Percentiles rank a stretch among this genome's conserved stretches.
phyloP scores from a whole-genome alignment of 2,797 vertebrate species.

The Novumbra hubbsi region DNA sequence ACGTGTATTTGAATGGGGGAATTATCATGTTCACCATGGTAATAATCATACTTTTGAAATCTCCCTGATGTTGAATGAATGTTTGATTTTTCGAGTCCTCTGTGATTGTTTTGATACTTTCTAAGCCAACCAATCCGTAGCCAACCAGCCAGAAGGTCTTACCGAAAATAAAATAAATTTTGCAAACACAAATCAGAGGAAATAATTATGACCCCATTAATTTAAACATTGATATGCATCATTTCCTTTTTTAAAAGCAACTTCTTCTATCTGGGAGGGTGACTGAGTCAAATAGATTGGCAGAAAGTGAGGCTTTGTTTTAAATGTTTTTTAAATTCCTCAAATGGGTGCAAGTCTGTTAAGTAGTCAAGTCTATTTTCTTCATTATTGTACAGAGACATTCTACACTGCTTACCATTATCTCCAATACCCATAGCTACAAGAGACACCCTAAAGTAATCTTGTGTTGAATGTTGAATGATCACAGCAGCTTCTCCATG shows the following conservation, averaged over 20 bases:
- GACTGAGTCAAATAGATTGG: not conserved
- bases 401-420: not conserved
- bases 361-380: not conserved
- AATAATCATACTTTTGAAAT: not conserved
- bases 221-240: not conserved
- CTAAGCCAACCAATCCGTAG: conserved; percentile 3
- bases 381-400: not conserved
- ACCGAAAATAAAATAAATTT: not conserved
- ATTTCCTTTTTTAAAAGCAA: not conserved
- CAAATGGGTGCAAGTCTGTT: not conserved
- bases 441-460: not conserved
- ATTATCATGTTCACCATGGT: conserved; percentile 16
- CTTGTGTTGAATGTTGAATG: not conserved
- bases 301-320: not conserved
- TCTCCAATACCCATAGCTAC: not conserved
- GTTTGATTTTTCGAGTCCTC: not conserved
- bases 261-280: not conserved
- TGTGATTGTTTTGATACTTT: not conserved
- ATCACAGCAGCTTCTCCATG: not conserved
- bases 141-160: not conserved
- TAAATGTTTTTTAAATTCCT: not conserved
- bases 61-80: conserved; percentile 3
- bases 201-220: not conserved
- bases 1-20: conserved; percentile 23
- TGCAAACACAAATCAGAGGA: not conserved